Evolutionary conservation across 2,888 invertebrate genomes (phyloP), one percentile per base, ranked within the genome.

Genomic region (Drosophila nigricruria): DNA sequence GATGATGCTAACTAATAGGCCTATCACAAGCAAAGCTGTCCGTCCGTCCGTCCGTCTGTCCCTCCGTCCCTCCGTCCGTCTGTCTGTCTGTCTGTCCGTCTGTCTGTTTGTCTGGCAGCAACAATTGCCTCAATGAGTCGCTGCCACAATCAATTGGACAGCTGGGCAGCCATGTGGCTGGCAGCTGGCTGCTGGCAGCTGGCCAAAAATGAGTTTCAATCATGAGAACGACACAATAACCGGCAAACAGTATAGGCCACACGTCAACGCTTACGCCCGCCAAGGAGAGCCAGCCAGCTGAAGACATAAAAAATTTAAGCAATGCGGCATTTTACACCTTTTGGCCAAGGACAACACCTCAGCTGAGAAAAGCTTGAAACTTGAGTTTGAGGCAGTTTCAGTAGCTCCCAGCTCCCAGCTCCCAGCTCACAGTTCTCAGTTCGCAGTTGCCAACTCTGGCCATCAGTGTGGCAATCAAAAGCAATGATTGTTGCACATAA

Each of bases 401-500:
- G n/a, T 12, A 20, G 43, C 16, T 12, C 4, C 16, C 14, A 20
- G 25, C 43, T 52, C 38, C 18, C 63, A 32, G 66, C n/a, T n/a
- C 16, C 14, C 20, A 20, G 43, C 16, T 12, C 4, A 16, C 14
- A 20, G 25, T 49, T 52, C 38, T 18, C 63, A 32, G 66, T 57
- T 56, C 38, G 53, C 70, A 25, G 49, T 70, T 59, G 49, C 32
- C 57, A 59, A 58, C 59, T 57, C 47, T 60, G 60, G 83, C 82
- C 84, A 82, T 83, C 86, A 83, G 84, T 72, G 74, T 42, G 83
- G 90, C 91, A 91, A 91, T 91, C 91, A 91, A 90, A 91, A 90
- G 89, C 91, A 91, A 91, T 91, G 91, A 91, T 91, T 91, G 91
- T 82, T 85, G 89, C 80, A 79, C 91, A 90, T 91, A 91, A 91